A percentile compares a stretch with the other conserved stretches of the same genome.
Evolutionary conservation across 2,113 vertebrate genomes (phyloP).

Genomic region (Hyla sarda): DNA sequence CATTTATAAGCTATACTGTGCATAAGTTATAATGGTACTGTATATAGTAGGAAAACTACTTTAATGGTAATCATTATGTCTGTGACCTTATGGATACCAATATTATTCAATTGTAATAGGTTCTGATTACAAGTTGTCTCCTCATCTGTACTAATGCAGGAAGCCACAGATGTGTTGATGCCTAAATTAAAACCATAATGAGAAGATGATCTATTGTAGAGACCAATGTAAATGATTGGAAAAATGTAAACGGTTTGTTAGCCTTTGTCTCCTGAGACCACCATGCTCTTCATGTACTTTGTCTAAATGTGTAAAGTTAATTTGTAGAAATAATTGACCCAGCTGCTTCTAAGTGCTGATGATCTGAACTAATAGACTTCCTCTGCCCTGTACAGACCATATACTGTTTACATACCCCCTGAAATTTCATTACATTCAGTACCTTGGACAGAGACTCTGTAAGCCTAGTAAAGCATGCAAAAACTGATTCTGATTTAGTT

Average conservation of each 20-base stretch:
- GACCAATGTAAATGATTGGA: neutral
- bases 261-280: neutral
- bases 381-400: neutral
- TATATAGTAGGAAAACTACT: too few relatives aligned
- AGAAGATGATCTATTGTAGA: neutral
- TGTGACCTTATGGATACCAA: too few relatives aligned
- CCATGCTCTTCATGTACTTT: neutral
- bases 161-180: neutral
- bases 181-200: neutral
- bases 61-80: too few relatives aligned
- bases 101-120: neutral
- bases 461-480: neutral
- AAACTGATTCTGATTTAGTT: neutral
- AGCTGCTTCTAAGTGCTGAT: neutral
- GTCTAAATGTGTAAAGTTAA: neutral
- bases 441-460: slow-evolving; percentile 32
- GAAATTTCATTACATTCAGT: neutral
- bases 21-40: too few relatives aligned
- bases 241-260: neutral
- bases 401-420: neutral
- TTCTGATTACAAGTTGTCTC: too few relatives aligned
- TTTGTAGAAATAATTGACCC: neutral
- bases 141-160: too few relatives aligned
- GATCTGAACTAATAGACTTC: neutral
- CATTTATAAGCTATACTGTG: too few relatives aligned